Base-by-base conservation (phyloP, 2,113 vertebrate genomes). In the Halichoerus grypus region DNA sequence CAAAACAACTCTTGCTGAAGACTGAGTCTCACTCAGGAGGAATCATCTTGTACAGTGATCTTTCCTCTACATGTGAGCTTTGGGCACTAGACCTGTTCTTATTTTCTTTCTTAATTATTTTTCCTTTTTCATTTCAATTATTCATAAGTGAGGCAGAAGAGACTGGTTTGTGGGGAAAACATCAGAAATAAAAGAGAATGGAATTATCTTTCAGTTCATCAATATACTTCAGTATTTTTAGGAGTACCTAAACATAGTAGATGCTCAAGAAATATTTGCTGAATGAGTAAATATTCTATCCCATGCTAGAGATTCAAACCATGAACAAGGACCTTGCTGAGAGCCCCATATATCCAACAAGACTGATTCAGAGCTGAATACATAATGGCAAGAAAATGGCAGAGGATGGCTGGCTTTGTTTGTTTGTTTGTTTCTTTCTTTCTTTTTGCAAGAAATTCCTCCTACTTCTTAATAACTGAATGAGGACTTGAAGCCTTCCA, bases 111-210 rank as follows among this genome's bases (percentile, higher is more conserved):
- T 83, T 63, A 63, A 7, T 53, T 63, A 74, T 90, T 85, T 67
- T n/a, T 55, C 10, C 88, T 81, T 97, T 92, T 31, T 55, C 13
- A 84, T 85, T 96, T 91, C 28, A 95, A 19, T 53, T 94, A 42
- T 85, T 93, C 77, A 24, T 31, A 83, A 83, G 22, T 59, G 24
- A 88, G 22, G 18, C 18, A 55, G 61, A 87, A 93, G 31, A 84
- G 24, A 65, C 18, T 74, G 18, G 2, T n/a, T 10, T 53, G 9
- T 55, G 51, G 22, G 19, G 4, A 94, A 71, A 84, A 10, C 61
- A 76, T 91, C 55, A 81, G 57, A 95, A 88, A 31, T 11, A 18
- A 94, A 3, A 22, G 4, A 84, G 57, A 84, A 65, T 33, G 0
- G 18, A 67, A 19, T 86, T 63, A 1, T 59, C 13, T 95, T 85